Conservation (phyloP, 1,140 invertebrate species). For the Physella acuta region DNA sequence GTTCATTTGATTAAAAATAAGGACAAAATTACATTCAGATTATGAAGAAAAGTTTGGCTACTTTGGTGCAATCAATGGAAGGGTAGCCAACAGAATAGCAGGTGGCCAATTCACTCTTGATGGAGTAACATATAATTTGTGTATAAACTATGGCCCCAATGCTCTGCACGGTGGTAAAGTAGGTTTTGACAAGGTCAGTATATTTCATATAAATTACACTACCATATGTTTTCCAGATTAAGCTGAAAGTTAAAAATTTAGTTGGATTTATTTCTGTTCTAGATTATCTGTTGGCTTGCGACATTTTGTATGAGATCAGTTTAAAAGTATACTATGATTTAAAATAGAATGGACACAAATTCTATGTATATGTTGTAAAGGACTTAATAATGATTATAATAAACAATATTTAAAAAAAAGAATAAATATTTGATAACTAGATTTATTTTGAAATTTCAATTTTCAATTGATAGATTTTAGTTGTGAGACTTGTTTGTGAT, state of each 20-base stretch:
- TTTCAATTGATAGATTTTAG: too few species aligned
- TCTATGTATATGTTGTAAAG: too few species aligned
- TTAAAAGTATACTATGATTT: neutral
- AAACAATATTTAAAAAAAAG: too few species aligned
- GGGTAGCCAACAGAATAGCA: constrained; percentile 82
- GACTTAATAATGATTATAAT: too few species aligned
- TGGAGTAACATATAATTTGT: constrained; percentile 70
- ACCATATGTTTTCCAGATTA: neutral
- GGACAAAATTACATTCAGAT: constrained; percentile 30
- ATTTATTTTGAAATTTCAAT: too few species aligned
- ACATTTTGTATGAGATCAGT: neutral
- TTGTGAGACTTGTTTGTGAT: too few species aligned
- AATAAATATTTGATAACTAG: too few species aligned
- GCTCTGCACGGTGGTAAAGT: constrained; percentile 83
- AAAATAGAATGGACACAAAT: too few species aligned
- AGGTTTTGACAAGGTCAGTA: constrained; percentile 83
- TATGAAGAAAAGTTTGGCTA: constrained; percentile 63
- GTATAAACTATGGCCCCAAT: constrained; percentile 73
- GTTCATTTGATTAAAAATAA: neutral
- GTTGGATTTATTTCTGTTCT: neutral
- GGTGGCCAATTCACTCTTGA: constrained; percentile 72
- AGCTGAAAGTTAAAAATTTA: neutral
- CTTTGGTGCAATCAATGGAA: constrained; percentile 84
- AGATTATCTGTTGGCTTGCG: neutral
- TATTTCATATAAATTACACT: neutral